Conservation (phyloP, 2,797 vertebrate genomes). For the Eulemur mongoz region DNA sequence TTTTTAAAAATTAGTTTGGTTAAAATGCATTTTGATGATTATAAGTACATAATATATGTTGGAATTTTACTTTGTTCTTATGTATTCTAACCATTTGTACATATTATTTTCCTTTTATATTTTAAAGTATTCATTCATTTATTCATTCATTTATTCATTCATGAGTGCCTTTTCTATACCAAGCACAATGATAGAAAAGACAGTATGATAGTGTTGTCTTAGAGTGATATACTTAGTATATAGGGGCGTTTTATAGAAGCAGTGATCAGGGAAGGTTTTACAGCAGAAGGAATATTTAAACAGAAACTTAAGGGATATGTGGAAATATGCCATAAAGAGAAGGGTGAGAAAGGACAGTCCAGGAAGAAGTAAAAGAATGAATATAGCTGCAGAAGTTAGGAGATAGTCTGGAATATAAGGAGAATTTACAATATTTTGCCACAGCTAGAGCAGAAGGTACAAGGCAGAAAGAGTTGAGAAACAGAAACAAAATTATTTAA, state of each 20-base stretch:
- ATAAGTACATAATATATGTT: neutral
- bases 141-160: neutral
- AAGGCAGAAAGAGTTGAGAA: neutral
- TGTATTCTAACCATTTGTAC: neutral
- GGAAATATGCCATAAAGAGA: neutral
- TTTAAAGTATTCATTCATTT: neutral
- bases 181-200: neutral
- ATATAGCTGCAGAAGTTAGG: neutral
- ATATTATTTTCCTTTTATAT: neutral
- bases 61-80: constrained; percentile 6
- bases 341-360: neutral
- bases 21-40: neutral
- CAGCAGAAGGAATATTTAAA: neutral
- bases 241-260: neutral
- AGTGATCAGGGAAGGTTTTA: neutral
- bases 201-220: neutral
- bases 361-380: neutral
- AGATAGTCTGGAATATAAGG: neutral
- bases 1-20: constrained; percentile 7
- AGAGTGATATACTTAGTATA: neutral
- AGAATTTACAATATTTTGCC: neutral
- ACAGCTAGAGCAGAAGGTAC: neutral
- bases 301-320: neutral
- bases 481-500: neutral
- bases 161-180: neutral